These are phyloP conservation scores for Meloidogyne hapla DNA, from an alignment of 1,140 invertebrate genomes.

Conservation along the genomic window DNA sequence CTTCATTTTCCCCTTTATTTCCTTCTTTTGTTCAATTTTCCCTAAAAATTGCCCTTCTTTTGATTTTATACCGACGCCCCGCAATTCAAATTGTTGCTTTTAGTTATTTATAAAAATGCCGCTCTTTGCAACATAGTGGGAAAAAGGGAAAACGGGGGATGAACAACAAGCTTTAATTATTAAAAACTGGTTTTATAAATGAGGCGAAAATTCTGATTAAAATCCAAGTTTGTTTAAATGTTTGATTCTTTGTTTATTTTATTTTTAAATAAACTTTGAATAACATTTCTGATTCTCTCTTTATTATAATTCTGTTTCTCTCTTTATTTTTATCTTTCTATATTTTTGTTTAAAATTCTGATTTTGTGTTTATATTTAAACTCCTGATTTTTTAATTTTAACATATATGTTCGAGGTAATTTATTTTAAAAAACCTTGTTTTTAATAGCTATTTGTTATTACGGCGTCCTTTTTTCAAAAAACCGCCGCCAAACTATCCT, in stretches of 20 bases:
- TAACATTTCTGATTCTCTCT: no score
- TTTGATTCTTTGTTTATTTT: neutral
- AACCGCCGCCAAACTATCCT: neutral
- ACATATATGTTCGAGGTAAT: neutral
- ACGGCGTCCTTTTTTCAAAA: neutral
- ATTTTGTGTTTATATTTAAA: no score
- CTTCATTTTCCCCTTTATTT: neutral
- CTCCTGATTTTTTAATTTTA: no score
- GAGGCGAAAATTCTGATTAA: neutral
- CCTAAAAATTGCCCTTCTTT: neutral
- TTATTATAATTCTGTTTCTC: no score
- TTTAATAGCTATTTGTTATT: neutral
- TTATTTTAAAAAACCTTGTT: neutral
- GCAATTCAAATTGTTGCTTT: constrained; percentile 6
- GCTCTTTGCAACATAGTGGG: constrained; percentile 5
- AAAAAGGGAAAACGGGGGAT: neutral
- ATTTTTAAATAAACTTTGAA: no score
- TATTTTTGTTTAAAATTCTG: no score
- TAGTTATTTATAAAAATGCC: constrained; percentile 1
- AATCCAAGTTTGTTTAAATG: neutral
- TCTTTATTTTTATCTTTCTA: no score
- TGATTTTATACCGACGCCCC: neutral
- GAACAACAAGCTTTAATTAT: neutral
- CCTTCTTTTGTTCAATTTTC: neutral
- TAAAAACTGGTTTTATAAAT: neutral